phyloP scores from a whole-genome alignment of 2,888 invertebrate species.

The Volucella zonaria region DNA sequence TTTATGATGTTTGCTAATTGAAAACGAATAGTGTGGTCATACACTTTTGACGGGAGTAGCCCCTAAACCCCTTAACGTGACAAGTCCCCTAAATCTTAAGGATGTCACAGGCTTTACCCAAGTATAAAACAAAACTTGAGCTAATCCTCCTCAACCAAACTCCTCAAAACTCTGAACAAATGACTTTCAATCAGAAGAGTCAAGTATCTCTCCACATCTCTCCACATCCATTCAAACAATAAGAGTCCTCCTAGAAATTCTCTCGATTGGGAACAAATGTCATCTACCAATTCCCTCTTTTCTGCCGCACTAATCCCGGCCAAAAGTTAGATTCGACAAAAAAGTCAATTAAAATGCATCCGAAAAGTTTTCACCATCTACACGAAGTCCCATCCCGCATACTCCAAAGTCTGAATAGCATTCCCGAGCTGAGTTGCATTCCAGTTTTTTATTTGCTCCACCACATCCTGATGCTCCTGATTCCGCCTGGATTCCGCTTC shows the following conservation, averaged over 20 bases:
- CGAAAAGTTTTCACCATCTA: constrained; percentile 56
- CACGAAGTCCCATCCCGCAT: not conserved
- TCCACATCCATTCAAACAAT: not conserved
- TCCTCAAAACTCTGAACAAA: no score
- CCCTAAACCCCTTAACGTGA: no score
- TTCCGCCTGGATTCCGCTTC: not conserved
- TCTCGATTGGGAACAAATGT: constrained; percentile 45
- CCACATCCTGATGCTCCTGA: no score
- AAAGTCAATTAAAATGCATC: constrained; percentile 74
- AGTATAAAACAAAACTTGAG: no score
- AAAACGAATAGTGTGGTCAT: no score
- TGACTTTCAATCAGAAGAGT: constrained; percentile 5
- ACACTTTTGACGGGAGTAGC: no score
- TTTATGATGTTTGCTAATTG: no score
- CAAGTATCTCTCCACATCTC: constrained; percentile 42
- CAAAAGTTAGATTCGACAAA: constrained; percentile 64
- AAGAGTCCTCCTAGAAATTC: constrained; percentile 9
- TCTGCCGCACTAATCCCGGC: constrained; percentile 8
- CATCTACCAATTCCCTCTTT: constrained; percentile 5
- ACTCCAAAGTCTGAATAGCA: constrained; percentile 51
- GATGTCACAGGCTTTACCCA: no score
- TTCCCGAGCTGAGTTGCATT: constrained; percentile 58
- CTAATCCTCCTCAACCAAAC: no score
- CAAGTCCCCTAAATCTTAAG: no score
- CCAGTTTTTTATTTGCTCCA: not conserved